Base-by-base conservation (phyloP, 1,140 invertebrate genomes). In the Lepidurus arcticus region DNA sequence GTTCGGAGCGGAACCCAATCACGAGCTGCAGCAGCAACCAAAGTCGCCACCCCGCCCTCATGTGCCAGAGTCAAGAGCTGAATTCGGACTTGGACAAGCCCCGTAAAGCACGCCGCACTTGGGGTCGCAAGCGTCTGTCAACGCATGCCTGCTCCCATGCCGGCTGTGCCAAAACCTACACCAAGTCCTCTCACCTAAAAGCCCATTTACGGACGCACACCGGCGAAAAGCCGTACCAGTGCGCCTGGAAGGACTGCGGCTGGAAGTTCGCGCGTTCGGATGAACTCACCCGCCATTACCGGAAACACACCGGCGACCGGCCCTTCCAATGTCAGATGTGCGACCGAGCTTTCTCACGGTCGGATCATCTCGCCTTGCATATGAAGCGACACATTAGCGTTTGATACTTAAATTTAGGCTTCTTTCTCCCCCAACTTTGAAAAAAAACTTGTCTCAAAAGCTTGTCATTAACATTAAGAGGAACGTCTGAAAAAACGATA, bases 181-280 rank as follows among this genome's bases (percentile, higher is more conserved):
- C 88, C 8, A 92, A 92, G 83, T 90, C 88, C 79, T 91, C 90
- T 5, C 90, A 92, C 84, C 84, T 92, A 76, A 90, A 91, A 81
- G 89, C 90, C 3, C 91, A 92, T 82, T 83, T 90, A 45, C 81
- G 88, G 73, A 89, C 90, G 73, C 90, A 91, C 81, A 91, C 90
- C 78, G 89, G 90, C 34, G 89, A 90, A 84, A 89, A 86, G 65
- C 93, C 93, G 0, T 97, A 95, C 84, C 89, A 91, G 74, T 98
- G 96, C 83, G 88, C 86, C 76, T 91, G 90, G 90, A 88, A 89
- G 80, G 90, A 89, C 13, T 91, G 90, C 82, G 89, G 89, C 1
- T 91, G 91, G 91, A 90, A 90, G 80, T 91, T 91, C 84, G 90
- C 91, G 6, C 82, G 90, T 73, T 90, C 89, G 13, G 90, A 91